A percentile compares a stretch with the other conserved stretches of the same genome.
These are phyloP conservation scores for Chlorops oryzae DNA, from an alignment of 1,140 invertebrate genomes.

Conservation along the genomic window DNA sequence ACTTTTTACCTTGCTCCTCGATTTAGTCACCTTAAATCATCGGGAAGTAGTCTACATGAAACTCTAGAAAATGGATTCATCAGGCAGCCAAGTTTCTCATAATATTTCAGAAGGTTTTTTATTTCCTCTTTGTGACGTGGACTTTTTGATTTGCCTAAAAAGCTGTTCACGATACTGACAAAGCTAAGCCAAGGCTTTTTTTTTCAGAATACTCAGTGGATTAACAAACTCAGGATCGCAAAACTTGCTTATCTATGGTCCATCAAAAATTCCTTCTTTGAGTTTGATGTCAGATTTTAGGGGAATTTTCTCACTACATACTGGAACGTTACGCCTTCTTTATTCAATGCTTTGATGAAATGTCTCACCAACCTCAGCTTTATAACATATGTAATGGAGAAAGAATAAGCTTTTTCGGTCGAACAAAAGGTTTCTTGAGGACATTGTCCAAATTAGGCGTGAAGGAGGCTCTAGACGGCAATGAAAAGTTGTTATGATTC, in stretches of 20 bases:
- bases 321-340: no score
- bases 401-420: no score
- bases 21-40: conserved; percentile 21
- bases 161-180: conserved; percentile 10
- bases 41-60: conserved; percentile 17
- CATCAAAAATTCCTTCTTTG: conserved; percentile 32
- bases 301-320: no score
- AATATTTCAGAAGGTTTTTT: conserved; percentile 15
- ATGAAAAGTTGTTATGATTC: no score
- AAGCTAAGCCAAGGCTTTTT: conserved; percentile 14
- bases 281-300: conserved; percentile 19
- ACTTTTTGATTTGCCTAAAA: conserved; percentile 17
- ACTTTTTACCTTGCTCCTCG: conserved; percentile 17
- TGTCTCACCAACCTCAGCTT: no score
- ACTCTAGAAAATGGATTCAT: conserved; percentile 18
- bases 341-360: no score
- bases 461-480: no score
- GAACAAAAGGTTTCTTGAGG: no score
- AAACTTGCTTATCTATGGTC: conserved; percentile 25
- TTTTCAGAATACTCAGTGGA: conserved; percentile 13
- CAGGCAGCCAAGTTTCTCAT: conserved; percentile 7
- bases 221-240: conserved; percentile 18
- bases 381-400: no score
- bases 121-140: conserved; percentile 21
- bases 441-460: no score